Conservation (phyloP, 2,113 vertebrate species). For the Gopherus evgoodei region DNA sequence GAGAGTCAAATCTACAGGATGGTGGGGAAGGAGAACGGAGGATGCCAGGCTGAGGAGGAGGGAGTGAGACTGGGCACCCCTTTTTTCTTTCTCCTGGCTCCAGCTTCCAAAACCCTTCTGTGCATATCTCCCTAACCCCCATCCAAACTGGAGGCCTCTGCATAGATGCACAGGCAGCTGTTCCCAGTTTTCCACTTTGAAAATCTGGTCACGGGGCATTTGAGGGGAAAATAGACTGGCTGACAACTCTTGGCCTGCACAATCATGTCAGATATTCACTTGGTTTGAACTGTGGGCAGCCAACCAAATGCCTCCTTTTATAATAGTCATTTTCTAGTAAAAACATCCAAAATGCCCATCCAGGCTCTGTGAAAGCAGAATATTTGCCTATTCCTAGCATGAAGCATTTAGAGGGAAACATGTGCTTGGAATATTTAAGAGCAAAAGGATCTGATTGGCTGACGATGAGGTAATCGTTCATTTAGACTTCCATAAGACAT, state of each 20-base stretch:
- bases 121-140: neutral
- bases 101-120: neutral
- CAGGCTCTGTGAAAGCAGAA: neutral
- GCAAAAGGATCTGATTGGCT: neutral
- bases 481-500: neutral
- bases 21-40: neutral
- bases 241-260: neutral
- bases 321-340: neutral
- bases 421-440: slow-evolving; percentile 39
- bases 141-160: neutral
- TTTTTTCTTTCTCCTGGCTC: neutral
- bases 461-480: slow-evolving; percentile 56
- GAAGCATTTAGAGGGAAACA: neutral
- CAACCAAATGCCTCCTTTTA: neutral
- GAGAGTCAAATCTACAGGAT: neutral
- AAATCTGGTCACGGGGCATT: neutral
- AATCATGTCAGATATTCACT: neutral
- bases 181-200: neutral
- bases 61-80: rapidly evolving
- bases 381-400: slow-evolving; percentile 2
- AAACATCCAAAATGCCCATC: neutral
- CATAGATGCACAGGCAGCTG: neutral
- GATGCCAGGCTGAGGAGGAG: neutral
- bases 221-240: neutral
- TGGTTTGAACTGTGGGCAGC: neutral